Base-by-base conservation (phyloP, 2,888 invertebrate genomes). In the Zeuzera pyrina region DNA sequence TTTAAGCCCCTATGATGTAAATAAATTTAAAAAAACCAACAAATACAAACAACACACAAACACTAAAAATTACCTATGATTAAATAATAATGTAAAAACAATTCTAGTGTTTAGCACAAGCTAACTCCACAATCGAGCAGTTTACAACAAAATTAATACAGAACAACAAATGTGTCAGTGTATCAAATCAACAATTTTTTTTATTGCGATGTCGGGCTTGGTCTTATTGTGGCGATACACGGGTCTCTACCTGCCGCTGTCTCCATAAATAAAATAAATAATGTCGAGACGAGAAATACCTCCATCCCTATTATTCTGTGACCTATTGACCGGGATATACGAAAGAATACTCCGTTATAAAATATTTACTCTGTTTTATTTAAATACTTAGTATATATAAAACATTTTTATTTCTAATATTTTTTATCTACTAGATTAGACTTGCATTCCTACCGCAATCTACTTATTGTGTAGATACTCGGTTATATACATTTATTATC, bases 311-410 rank as follows among this genome's bases (percentile, higher is more conserved):
- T 46, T 51, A 49, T 47, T 45, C 43, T 38, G 42, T 52, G 53
- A 55, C 60, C 63, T 58, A 61, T 52, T 55, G 53, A 61, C 66
- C 67, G 63, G 74, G 70, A 57, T 53, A 54, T 49, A 55, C 49
- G 55, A 73, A 76, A 68, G 65, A 60, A 76, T 68, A 76, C 63
- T 64, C 67, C 58, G 47, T 55, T 48, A 45, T 69, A 74, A 76
- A 76, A 77, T 73, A 77, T 73, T 71, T 7, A 25, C 12, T 76
- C 73, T 73, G 64, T 64, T 76, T 76, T 73, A 74, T 69, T 67
- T 72, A 73, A 69, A 73, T 74, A 73, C 72, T 74, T 73, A 74
- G 64, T 64, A 59, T 61, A 65, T 73, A 76, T 74, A 76, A 76
- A 76, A 74, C 68, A 72, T 70, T 67, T 70, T 66, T n/a, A 72